These are phyloP conservation scores for Ophraella communa DNA, from an alignment of 2,888 invertebrate species.

Conservation along the genomic window DNA sequence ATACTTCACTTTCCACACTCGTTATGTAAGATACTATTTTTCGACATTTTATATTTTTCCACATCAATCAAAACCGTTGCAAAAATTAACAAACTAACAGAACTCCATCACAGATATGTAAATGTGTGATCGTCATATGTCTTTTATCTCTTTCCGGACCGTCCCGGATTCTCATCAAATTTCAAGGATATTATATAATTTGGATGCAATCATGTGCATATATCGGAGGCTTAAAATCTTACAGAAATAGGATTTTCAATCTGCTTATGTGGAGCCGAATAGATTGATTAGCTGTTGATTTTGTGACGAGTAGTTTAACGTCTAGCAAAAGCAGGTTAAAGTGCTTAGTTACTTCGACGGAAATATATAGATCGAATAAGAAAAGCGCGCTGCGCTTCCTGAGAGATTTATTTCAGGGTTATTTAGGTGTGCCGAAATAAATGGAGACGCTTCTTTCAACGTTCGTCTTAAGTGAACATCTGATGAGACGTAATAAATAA, in stretches of 20 bases:
- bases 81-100: neutral
- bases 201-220: conserved; percentile 20
- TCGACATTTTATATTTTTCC: too few species aligned
- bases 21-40: too few species aligned
- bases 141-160: conserved; percentile 5
- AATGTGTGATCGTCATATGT: neutral
- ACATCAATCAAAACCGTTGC: too few species aligned
- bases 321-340: conserved; percentile 14
- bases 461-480: neutral
- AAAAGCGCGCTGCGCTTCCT: neutral
- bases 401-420: conserved; percentile 5
- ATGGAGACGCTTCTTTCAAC: conserved; percentile 5
- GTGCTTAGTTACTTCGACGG: conserved; percentile 17
- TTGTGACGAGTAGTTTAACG: conserved; percentile 14
- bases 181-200: conserved; percentile 20
- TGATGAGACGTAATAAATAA: neutral
- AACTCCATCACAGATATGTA: neutral
- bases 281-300: conserved; percentile 25
- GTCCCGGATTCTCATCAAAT: conserved; percentile 10
- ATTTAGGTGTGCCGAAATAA: conserved; percentile 14
- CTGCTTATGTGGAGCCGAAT: conserved; percentile 25
- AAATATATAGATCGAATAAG: conserved; percentile 15
- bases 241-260: conserved; percentile 26
- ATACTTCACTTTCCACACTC: too few species aligned
- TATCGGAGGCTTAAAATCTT: conserved; percentile 19